These are phyloP conservation scores for Athene noctua DNA, from an alignment of 2,113 vertebrate species.

Conservation along the genomic window DNA sequence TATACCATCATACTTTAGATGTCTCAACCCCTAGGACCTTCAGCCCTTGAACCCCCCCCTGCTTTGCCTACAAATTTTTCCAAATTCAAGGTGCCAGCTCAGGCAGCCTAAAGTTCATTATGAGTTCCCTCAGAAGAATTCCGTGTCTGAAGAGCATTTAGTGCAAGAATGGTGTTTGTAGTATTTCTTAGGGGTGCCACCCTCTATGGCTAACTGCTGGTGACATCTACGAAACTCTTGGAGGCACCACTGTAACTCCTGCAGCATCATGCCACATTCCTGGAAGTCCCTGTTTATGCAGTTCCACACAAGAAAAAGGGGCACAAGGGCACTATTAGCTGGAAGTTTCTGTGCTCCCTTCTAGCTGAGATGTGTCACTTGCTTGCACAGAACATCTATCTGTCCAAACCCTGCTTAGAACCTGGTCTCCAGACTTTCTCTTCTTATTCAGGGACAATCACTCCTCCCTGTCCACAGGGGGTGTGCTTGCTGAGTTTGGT, in stretches of 20 bases:
- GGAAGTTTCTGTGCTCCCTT: not conserved
- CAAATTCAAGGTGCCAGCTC: not conserved
- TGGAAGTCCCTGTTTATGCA: not conserved
- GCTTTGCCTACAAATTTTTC: not conserved
- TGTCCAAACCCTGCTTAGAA: not conserved
- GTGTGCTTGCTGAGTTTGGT: not conserved
- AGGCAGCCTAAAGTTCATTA: not conserved
- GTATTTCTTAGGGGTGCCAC: not conserved
- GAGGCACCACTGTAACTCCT: too few relatives aligned
- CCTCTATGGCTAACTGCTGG: not conserved
- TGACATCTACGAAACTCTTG: not conserved
- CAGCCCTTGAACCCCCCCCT: not conserved
- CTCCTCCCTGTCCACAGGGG: not conserved
- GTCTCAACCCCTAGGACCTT: not conserved
- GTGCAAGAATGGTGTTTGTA: not conserved
- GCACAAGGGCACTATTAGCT: not conserved
- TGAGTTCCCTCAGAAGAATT: not conserved
- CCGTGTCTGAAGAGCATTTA: not conserved
- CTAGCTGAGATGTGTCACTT: not conserved
- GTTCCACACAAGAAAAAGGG: not conserved
- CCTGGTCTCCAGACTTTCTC: not conserved
- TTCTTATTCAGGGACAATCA: not conserved
- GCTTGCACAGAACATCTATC: not conserved
- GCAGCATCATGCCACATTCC: not conserved
- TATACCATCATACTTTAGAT: not conserved